Evolutionary conservation across 2,888 invertebrate species (phyloP).

Genomic region (Callosobruchus maculatus): DNA sequence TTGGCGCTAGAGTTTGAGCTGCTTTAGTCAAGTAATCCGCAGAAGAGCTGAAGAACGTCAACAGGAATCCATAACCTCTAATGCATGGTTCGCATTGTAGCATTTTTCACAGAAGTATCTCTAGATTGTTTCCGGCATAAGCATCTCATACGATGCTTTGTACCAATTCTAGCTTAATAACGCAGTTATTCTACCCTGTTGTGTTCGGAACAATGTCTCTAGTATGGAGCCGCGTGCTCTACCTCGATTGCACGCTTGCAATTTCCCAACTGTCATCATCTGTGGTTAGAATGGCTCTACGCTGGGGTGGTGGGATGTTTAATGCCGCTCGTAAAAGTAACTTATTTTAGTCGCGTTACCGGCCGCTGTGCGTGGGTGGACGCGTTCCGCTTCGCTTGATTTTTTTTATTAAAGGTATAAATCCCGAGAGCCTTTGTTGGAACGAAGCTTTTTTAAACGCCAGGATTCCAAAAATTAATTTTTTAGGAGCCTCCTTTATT

Average conservation of each 20-base stretch:
- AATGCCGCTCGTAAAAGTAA: not conserved
- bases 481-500: not conserved
- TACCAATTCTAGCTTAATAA: not conserved
- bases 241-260: not conserved
- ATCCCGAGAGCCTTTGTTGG: not conserved
- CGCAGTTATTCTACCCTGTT: not conserved
- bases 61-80: too few species aligned
- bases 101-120: too few species aligned
- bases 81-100: too few species aligned
- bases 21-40: too few species aligned
- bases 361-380: not conserved
- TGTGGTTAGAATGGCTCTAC: not conserved
- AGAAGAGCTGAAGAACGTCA: too few species aligned
- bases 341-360: not conserved
- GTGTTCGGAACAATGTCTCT: not conserved
- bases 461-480: not conserved
- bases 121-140: too few species aligned
- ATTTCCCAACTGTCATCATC: not conserved
- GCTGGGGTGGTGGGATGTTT: not conserved
- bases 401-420: not conserved
- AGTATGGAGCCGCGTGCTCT: not conserved
- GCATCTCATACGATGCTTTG: too few species aligned
- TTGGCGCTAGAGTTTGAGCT: too few species aligned
- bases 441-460: not conserved
- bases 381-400: not conserved